Evolutionary conservation across 2,797 vertebrate species (phyloP), one percentile per base, ranked within the genome.

Genomic region (Heliangelus exortis): DNA sequence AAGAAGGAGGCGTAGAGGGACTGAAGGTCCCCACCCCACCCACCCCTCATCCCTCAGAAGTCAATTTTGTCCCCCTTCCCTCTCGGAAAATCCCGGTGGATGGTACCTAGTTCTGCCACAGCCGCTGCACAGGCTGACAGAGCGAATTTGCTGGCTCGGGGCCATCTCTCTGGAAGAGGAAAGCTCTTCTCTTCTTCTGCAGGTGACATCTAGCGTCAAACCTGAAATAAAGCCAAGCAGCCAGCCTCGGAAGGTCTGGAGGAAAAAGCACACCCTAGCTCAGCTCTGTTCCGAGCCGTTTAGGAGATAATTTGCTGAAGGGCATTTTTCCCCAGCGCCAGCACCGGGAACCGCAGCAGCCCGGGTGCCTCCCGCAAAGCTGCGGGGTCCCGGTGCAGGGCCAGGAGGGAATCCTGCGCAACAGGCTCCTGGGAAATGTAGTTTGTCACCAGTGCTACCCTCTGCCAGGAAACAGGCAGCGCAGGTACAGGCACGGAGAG

Each of bases 21-120:
- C 47, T 58, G 79, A 63, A 41, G 21, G 9, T 68, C 13, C 28
- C 87, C 36, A 36, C 39, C 39, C 12, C 39, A 41, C 39, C 39
- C 39, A 41, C 39, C 21, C 22, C 47, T 28, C 65, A 41, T 22
- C 36, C 47, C 72, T 54, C 13, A 0, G 45, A 53, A 54, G 25
- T 55, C 34, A 39, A 72, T 73, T 33, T 6, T 47, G 39, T 61
- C 50, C 87, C 89, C 89, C 68, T 63, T 94, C 89, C 93, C 91
- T 80, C 87, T 91, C 77, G 5, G 76, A 53, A 92, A 85, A 71
- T 21, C 25, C 69, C 26, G 4, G 72, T 74, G 72, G 66, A 57
- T 26, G 94, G 93, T 98, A 98, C 98, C 98, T 97, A 98, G 96
- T 97, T 98, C 98, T 92, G 98, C 98, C 95, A 98, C 98, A 67